These are phyloP conservation scores for Spisula subtruncata DNA, from an alignment of 2,888 invertebrate species.

Conservation along the genomic window DNA sequence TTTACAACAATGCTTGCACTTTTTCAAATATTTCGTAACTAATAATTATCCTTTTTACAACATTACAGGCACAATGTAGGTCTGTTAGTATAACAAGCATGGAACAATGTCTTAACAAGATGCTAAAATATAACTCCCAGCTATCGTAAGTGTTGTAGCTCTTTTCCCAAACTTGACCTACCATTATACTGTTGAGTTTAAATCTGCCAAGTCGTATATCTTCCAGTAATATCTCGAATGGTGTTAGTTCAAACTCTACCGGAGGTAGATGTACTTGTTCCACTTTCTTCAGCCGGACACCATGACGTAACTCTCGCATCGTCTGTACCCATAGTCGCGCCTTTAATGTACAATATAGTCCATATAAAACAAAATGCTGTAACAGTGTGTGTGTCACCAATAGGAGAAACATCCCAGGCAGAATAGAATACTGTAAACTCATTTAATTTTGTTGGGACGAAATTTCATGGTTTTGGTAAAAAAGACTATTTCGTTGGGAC, in stretches of 20 bases:
- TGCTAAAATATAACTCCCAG: background rate
- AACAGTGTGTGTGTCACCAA: too few species aligned
- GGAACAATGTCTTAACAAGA: background rate
- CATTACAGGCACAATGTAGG: background rate
- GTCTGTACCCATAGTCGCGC: conserved; percentile 93
- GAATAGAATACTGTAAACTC: too few species aligned
- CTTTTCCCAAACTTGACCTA: conserved; percentile 60
- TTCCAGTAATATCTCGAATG: conserved; percentile 98
- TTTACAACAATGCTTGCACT: too few species aligned
- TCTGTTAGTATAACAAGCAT: background rate
- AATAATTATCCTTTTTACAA: too few species aligned
- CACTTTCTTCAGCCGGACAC: conserved; percentile 97
- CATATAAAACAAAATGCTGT: too few species aligned
- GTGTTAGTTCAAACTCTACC: conserved; percentile 97
- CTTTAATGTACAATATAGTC: conserved; percentile 88
- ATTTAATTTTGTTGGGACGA: too few species aligned
- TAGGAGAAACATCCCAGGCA: too few species aligned
- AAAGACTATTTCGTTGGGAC: too few species aligned
- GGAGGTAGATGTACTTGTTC: conserved; percentile 89
- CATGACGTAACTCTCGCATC: conserved; percentile 95
- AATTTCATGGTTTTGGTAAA: too few species aligned
- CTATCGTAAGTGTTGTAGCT: too few species aligned
- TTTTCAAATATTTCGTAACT: too few species aligned
- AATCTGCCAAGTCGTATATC: conserved; percentile 97
- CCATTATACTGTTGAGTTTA: conserved; percentile 93